Base-by-base conservation (phyloP, 2,888 invertebrate genomes). In the Drosophila anomalata region DNA sequence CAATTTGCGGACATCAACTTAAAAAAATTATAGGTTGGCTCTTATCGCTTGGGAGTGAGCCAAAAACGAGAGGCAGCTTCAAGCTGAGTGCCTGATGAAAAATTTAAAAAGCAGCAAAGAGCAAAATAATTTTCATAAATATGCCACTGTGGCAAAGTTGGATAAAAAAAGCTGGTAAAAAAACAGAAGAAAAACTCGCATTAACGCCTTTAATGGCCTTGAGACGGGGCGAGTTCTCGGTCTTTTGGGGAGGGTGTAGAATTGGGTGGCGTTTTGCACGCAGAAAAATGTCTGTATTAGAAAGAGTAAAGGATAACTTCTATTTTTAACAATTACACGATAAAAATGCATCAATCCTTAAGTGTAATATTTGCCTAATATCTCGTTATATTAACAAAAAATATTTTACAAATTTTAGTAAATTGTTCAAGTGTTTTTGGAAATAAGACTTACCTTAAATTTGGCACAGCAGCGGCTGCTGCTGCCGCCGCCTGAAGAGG, bases 401-500 rank as follows among this genome's bases (percentile, higher is more conserved):
- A 5, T 29, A 2, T 1, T 29, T 39, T 6, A 39, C 2, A 8
- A 7, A 14, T 1, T 36, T 36, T n/a, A n/a, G 2, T 0, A 14
- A 1, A 8, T 14, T 14, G 14, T 36, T 14, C 7, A 9, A 58
- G 39, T 47, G 39, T 33, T 14, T 11, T 12, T 22, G 33, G 2
- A 24, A 59, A 39, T 3, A 39, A 48, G 73, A 63, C 89, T 91
- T 79, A 92, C 92, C 92, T 92, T 89, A 92, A 79, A 88, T 90
- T 91, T 83, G 91, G 91, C 82, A 91, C 90, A 69, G 91, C 91
- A 82, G 89, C 89, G 59, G 91, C 90, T 66, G 90, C 90, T 48
- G 91, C 89, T 57, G 91, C 90, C 65, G 90, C 89, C 50, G 91
- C 91, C 86, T 92, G 91, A 57, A 95, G 93, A 80, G 95, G 95